These are phyloP conservation scores for Sphaerophoria rueppellii DNA, from an alignment of 2,888 invertebrate species.

Conservation along the genomic window DNA sequence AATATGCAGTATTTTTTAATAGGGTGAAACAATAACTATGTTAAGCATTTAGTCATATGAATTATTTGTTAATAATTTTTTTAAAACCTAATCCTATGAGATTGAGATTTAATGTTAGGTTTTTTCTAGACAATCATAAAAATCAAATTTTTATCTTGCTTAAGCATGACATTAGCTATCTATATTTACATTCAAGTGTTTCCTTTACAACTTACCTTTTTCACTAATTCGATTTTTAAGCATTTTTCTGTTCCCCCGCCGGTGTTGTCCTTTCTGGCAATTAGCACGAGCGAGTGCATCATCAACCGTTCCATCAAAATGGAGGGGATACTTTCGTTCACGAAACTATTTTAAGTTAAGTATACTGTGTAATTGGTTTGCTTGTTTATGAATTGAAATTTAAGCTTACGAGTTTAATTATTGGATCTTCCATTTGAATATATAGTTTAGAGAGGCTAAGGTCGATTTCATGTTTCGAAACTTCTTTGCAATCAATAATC, in stretches of 20 bases:
- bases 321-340: constrained; percentile 82
- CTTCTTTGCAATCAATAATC: constrained; percentile 81
- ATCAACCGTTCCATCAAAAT: constrained; percentile 81
- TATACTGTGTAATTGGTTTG: constrained; percentile 73
- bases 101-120: too few relatives aligned
- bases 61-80: too few relatives aligned
- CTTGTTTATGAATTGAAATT: constrained; percentile 80
- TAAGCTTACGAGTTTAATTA: constrained; percentile 80
- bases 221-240: constrained; percentile 80
- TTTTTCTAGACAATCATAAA: too few relatives aligned
- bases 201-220: constrained; percentile 77
- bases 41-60: too few relatives aligned
- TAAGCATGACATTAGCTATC: too few relatives aligned
- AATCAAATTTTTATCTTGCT: too few relatives aligned
- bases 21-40: too few relatives aligned
- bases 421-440: constrained; percentile 82
- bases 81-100: too few relatives aligned
- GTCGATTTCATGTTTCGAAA: constrained; percentile 80
- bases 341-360: constrained; percentile 77
- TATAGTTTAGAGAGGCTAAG: constrained; percentile 81
- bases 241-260: constrained; percentile 80
- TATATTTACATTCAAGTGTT: not conserved
- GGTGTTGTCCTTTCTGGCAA: constrained; percentile 80
- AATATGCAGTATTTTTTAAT: not conserved
- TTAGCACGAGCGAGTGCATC: constrained; percentile 81